These are phyloP conservation scores for Tokudaia muenninki DNA, from an alignment of 2,797 vertebrate genomes.

Conservation along the genomic window DNA sequence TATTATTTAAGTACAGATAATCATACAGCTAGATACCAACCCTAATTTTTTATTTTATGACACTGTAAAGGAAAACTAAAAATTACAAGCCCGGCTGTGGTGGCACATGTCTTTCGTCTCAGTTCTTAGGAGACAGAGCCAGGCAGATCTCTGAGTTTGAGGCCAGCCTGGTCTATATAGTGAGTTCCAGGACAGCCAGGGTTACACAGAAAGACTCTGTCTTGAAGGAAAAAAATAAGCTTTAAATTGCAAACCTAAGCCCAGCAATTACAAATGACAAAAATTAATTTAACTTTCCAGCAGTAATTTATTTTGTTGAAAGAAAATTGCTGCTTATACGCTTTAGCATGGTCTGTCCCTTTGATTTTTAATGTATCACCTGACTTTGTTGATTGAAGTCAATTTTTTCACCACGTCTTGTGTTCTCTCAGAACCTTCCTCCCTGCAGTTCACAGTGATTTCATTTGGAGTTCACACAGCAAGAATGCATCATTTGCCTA, in stretches of 20 bases:
- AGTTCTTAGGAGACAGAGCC: neutral
- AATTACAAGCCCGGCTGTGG: neutral
- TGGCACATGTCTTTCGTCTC: neutral
- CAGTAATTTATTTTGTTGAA: conserved; percentile 2
- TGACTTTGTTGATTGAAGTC: neutral
- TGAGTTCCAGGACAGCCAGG: neutral
- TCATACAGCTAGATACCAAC: neutral
- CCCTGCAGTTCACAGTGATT: neutral
- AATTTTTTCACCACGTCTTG: neutral
- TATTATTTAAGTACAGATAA: neutral
- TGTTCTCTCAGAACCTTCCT: neutral
- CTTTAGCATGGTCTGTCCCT: rapidly evolving
- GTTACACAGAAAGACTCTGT: neutral
- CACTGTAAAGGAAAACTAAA: neutral
- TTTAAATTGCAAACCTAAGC: conserved; percentile 1
- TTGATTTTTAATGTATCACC: neutral
- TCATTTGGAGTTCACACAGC: neutral
- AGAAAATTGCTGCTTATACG: neutral
- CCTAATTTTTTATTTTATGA: neutral
- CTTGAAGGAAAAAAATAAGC: neutral
- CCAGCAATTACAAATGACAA: conserved; percentile 32
- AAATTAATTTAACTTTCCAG: neutral
- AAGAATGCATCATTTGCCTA: conserved; percentile 45
- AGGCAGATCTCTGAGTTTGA: neutral
- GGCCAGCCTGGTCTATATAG: neutral